phyloP scores from a whole-genome alignment of 2,797 vertebrate genomes.

The Aldrovandia affinis region DNA sequence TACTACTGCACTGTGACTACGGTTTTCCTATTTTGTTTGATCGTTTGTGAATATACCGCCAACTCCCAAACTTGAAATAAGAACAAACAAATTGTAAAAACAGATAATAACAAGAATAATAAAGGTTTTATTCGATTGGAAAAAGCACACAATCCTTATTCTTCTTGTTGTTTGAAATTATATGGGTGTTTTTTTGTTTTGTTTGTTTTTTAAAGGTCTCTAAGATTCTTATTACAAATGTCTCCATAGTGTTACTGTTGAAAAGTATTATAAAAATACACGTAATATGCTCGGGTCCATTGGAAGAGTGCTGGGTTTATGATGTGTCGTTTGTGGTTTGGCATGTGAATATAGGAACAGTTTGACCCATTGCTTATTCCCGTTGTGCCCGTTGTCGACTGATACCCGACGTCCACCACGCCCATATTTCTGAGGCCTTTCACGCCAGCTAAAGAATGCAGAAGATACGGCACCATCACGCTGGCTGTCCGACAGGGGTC shows the following conservation, averaged over 20 bases:
- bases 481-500: background rate
- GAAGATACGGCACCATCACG: background rate
- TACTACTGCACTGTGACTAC: constrained; percentile 79
- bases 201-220: too few species aligned
- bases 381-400: too few species aligned
- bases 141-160: constrained; percentile 58
- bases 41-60: constrained; percentile 77
- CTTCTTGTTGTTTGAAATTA: constrained; percentile 48
- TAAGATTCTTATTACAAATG: constrained; percentile 22
- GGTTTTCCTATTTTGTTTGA: constrained; percentile 63
- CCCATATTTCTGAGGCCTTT: background rate
- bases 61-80: constrained; percentile 65
- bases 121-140: constrained; percentile 79
- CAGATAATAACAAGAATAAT: constrained; percentile 67
- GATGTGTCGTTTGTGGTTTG: background rate
- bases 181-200: constrained; percentile 20
- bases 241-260: constrained; percentile 25
- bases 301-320: background rate
- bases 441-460: background rate
- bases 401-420: background rate
- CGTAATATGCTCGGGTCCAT: background rate
- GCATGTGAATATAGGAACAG: background rate
- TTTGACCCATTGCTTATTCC: background rate
- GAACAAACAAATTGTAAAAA: constrained; percentile 77
- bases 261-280: constrained; percentile 18